Conservation (phyloP, 92 coral and sea anemone genomes). For the Zoanthus sociatus region DNA sequence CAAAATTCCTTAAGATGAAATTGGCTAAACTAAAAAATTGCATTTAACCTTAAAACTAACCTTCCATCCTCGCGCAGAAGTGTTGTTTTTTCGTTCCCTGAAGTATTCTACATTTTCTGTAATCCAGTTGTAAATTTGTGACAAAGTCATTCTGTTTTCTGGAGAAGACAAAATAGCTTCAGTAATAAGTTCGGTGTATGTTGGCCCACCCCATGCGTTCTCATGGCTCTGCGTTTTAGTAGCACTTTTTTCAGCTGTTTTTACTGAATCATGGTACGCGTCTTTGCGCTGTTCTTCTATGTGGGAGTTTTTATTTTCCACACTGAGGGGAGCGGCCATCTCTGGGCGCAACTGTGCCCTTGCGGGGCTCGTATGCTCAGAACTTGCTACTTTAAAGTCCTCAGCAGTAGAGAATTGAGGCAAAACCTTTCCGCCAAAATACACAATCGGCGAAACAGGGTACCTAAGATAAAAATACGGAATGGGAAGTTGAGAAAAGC, state of each 20-base stretch:
- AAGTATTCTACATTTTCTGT: conserved; percentile 45
- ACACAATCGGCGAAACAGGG: conserved; percentile 10
- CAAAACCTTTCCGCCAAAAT: conserved; percentile 18
- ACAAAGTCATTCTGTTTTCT: conserved; percentile 48
- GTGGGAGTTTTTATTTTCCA: not conserved
- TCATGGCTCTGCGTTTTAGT: conserved; percentile 2
- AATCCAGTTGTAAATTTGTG: conserved; percentile 44
- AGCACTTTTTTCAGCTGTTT: not conserved
- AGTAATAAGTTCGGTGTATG: conserved; percentile 41
- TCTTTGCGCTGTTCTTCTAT: not conserved
- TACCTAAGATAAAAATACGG: conserved; percentile 6
- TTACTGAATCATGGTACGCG: not conserved
- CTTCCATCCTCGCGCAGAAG: conserved; percentile 50
- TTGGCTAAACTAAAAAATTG: not conserved
- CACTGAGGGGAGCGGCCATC: not conserved
- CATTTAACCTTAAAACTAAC: conserved; percentile 1
- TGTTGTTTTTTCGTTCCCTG: conserved; percentile 40
- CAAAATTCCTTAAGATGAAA: conserved; percentile 3
- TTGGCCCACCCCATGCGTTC: conserved; percentile 47
- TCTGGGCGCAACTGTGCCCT: conserved; percentile 11
- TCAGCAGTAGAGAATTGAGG: not conserved
- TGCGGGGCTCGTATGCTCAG: not conserved
- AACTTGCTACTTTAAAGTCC: not conserved
- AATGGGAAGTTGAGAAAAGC: not conserved
- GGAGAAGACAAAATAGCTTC: conserved; percentile 43